These are phyloP conservation scores for Enteromius fasciolatus DNA, from an alignment of 2,797 vertebrate species.

Conservation along the genomic window DNA sequence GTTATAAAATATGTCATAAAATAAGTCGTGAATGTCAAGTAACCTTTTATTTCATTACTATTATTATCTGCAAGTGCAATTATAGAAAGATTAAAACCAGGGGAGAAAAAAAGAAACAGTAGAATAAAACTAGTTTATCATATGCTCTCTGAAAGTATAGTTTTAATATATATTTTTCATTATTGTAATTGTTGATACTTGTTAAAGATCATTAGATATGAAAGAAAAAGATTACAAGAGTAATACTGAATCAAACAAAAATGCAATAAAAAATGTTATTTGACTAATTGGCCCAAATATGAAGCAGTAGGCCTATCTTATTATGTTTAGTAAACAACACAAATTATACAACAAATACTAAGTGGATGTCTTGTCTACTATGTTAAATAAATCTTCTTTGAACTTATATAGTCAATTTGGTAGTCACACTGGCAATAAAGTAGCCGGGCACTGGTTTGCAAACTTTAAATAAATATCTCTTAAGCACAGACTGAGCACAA, in stretches of 20 bases:
- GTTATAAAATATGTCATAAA: too few relatives aligned
- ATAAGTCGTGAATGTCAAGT: too few relatives aligned
- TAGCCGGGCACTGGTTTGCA: background rate
- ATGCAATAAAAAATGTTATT: background rate
- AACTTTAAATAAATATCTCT: conserved; percentile 12
- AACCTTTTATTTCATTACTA: too few relatives aligned
- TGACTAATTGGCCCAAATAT: background rate
- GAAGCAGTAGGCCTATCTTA: background rate
- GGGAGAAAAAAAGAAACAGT: background rate
- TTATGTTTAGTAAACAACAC: background rate
- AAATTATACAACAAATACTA: background rate
- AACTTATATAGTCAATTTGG: background rate
- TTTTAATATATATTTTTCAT: background rate
- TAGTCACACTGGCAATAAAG: background rate
- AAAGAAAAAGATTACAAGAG: background rate
- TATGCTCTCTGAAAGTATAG: background rate
- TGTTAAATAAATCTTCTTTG: background rate
- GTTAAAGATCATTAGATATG: background rate
- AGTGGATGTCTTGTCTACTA: background rate
- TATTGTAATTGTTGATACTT: background rate
- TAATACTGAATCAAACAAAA: background rate
- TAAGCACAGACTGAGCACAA: background rate
- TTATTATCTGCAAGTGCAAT: too few relatives aligned
- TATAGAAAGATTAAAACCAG: too few relatives aligned
- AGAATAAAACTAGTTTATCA: background rate